Base-by-base conservation (phyloP, 1,140 invertebrate genomes). In the Drosophila arizonae region DNA sequence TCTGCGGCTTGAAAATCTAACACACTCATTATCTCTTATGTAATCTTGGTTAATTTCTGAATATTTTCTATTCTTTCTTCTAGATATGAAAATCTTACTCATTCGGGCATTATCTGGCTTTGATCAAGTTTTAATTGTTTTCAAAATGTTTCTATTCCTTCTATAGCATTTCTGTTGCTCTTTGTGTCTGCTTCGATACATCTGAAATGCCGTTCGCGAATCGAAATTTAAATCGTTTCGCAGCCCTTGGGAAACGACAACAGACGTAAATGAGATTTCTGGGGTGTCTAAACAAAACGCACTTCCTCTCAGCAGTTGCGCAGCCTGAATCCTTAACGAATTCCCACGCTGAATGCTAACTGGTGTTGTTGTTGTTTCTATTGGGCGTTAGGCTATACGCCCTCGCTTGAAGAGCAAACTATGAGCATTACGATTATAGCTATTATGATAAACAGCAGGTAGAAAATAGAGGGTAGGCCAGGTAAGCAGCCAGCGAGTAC, bases 291-390 rank as follows among this genome's bases (percentile, higher is more conserved):
- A 11, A 21, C 46, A 9, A 41, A 61, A 68, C 30, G 57, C 58
- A 74, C 60, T 74, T 74, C 72, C 66, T 70, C 66, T 70, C 28
- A 30, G 4, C 13, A 17, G 21, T 30, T 15, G 36, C 48, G 26
- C 56, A 30, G 55, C 70, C 43, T 50, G 55, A n/a, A 28, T 36
- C 39, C 46, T 28, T 36, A 15, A 17, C 15, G 43, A 50, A 56
- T 74, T 74, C 72, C 54, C 72, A 74, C 72, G 72, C 36, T 33
- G 39, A 39, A 9, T 26, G 8, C 11, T 2, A 24, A 21, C 10
- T 39, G 36, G 13, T 10, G 55, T 15, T 57, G 39, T 41, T 48
- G 15, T 4, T 54, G 61, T n/a, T 54, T 10, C 36, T 45, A 28
- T 28, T 30, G 33, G 51, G 64, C 65, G 64, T 61, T 26, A 62